Evolutionary conservation across 2,888 invertebrate genomes (phyloP).

Genomic region (Asteroscopus sphinx): DNA sequence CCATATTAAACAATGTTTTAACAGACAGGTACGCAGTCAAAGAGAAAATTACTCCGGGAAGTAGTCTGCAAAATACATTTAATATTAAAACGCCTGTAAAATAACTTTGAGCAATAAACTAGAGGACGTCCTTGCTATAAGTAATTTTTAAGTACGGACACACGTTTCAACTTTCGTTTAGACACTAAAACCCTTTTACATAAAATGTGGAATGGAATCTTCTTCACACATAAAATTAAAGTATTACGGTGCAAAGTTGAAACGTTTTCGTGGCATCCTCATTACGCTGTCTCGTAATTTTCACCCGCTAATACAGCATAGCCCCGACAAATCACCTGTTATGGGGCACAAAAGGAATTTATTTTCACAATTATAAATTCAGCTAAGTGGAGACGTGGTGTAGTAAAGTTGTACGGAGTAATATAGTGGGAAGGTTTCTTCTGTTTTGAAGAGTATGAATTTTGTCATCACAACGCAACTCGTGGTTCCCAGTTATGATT

Average conservation of each 20-base stretch:
- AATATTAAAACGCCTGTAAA: conserved; percentile 55
- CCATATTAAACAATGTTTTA: conserved; percentile 20
- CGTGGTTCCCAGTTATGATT: not conserved
- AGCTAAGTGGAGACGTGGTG: conserved; percentile 34
- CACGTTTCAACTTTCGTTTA: conserved; percentile 58
- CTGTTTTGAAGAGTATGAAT: conserved; percentile 16
- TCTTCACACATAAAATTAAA: conserved; percentile 64
- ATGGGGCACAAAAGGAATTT: conserved; percentile 55
- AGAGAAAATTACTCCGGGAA: conserved; percentile 26
- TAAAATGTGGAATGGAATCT: conserved; percentile 61
- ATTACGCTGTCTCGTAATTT: conserved; percentile 74
- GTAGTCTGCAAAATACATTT: conserved; percentile 39
- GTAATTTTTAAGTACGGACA: conserved; percentile 58
- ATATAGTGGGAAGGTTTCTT: conserved; percentile 18
- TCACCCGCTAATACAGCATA: conserved; percentile 67
- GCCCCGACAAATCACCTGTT: conserved; percentile 68
- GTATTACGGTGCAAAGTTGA: conserved; percentile 63
- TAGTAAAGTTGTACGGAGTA: conserved; percentile 17
- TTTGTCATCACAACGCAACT: not conserved
- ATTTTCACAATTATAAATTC: conserved; percentile 58
- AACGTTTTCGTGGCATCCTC: conserved; percentile 59
- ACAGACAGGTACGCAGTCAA: conserved; percentile 12
- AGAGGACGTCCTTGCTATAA: conserved; percentile 50
- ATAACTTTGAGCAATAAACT: conserved; percentile 58
- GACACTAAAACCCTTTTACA: conserved; percentile 61